Conservation (phyloP, 2,888 invertebrate genomes). For the Drosophila recens region DNA sequence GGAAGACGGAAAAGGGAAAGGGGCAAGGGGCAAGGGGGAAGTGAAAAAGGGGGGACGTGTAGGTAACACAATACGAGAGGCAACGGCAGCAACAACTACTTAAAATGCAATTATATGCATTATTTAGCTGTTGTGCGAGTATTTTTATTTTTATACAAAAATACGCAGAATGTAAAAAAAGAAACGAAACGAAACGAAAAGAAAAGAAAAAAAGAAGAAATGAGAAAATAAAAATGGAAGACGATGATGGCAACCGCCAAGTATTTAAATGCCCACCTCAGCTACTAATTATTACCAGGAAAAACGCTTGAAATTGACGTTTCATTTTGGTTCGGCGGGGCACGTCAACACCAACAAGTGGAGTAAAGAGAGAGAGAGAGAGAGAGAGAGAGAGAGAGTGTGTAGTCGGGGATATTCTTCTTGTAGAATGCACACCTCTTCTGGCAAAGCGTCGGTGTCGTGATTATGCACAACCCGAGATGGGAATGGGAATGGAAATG, state of each 20-base stretch:
- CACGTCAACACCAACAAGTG: constrained; percentile 64
- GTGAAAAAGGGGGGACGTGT: constrained; percentile 15
- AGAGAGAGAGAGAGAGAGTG: not conserved
- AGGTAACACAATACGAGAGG: constrained; percentile 75
- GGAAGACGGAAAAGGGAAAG: not conserved
- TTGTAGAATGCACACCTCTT: constrained; percentile 15
- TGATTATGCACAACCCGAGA: constrained; percentile 72
- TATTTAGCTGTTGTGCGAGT: constrained; percentile 66
- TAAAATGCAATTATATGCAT: constrained; percentile 82
- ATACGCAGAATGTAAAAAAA: constrained; percentile 71
- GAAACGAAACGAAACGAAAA: constrained; percentile 10
- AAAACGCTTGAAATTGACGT: constrained; percentile 84
- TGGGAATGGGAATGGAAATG: constrained; percentile 3
- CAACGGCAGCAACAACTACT: constrained; percentile 73
- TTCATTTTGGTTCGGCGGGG: constrained; percentile 77
- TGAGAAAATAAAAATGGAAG: constrained; percentile 56
- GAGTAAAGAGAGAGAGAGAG: not conserved
- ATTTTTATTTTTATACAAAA: constrained; percentile 68
- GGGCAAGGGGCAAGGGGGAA: not conserved
- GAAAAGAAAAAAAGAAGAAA: constrained; percentile 10
- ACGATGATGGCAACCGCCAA: constrained; percentile 62
- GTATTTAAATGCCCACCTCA: constrained; percentile 84
- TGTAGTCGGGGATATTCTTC: constrained; percentile 13
- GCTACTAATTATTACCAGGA: constrained; percentile 85
- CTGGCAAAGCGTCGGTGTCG: constrained; percentile 44